Evolutionary conservation across 2,113 vertebrate species (phyloP), one percentile per base, ranked within the genome.

Genomic region (Colius striatus): DNA sequence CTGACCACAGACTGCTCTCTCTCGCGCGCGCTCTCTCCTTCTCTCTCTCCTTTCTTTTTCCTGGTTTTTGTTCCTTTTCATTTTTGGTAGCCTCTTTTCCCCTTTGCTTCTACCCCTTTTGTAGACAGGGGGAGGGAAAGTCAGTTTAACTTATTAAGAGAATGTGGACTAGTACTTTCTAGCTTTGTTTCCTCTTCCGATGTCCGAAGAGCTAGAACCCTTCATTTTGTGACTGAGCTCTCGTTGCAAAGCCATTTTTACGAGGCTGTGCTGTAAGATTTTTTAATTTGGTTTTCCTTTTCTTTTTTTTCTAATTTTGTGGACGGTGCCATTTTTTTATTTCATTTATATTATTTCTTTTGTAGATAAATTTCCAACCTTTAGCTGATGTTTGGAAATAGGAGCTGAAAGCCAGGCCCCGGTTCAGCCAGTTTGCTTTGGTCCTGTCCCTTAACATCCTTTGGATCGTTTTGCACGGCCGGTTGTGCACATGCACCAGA

Each of bases 131-230:
- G 92, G 70, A 96, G 89, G 88, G 83, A 90, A 96, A 96, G 95
- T 97, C 95, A 89, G 97, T 98, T 98, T 99, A 98, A 99, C 98
- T 98, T 98, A 98, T 98, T 98, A 98, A 98, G 98, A 98, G 98
- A 98, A 96, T 75, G 91, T 96, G 94, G 83, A 95, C 93, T 97
- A 96, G 97, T 92, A 81, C 86, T 95, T 95, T 96, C 97, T 97
- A 97, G 97, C 97, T 97, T 98, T 97, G 97, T 98, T 98, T 96
- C 94, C 94, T 95, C 94, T 97, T 87, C 94, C 34, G 58, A 95
- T 94, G 95, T 97, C 97, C 5, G 91, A 97, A 96, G 95, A 96
- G 60, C 95, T 93, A 96, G 97, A 89, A 85, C 87, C 70, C 82
- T 96, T 96, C 84, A 85, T 95, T 97, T 97, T 96, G 94, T 96